A percentile compares a stretch with the other conserved stretches of the same genome.
Evolutionary conservation across 2,113 vertebrate genomes (phyloP).

Genomic region (Hyla sarda): DNA sequence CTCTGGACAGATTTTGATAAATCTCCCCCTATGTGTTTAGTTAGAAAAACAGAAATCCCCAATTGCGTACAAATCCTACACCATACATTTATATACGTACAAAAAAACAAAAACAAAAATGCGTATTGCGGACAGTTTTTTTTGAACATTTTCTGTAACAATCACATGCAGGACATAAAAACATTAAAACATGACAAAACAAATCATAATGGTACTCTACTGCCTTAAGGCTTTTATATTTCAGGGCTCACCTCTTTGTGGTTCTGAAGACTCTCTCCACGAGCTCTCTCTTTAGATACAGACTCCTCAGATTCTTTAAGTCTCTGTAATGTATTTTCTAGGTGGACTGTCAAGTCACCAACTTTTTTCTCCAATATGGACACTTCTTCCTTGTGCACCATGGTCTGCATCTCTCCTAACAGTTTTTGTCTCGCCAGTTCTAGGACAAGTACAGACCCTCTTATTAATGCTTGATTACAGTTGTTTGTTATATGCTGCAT

Average conservation of each 20-base stretch:
- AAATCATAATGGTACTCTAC: neutral
- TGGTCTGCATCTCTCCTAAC: constrained; percentile 70
- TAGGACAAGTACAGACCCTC: neutral
- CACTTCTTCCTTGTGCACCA: constrained; percentile 65
- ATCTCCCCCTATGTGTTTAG: too few relatives aligned
- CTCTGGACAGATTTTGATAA: too few relatives aligned
- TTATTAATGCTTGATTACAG: too few relatives aligned
- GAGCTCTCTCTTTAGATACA: constrained; percentile 86
- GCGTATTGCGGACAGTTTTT: too few relatives aligned
- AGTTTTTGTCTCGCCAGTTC: constrained; percentile 61
- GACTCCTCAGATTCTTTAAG: constrained; percentile 71
- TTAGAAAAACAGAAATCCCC: too few relatives aligned
- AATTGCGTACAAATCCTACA: too few relatives aligned
- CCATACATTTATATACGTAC: too few relatives aligned
- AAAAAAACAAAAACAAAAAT: too few relatives aligned
- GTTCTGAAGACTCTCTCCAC: constrained; percentile 77
- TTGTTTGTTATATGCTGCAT: neutral
- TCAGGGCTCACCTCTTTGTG: constrained; percentile 82
- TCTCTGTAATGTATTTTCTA: constrained; percentile 67
- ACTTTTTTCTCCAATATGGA: constrained; percentile 75
- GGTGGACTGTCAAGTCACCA: constrained; percentile 67
- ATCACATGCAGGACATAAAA: too few relatives aligned
- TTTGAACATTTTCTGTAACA: too few relatives aligned
- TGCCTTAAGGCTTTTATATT: neutral
- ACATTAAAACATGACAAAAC: too few relatives aligned